Evolutionary conservation across 1,140 invertebrate genomes (phyloP).

Genomic region (Brachionus sp.): DNA sequence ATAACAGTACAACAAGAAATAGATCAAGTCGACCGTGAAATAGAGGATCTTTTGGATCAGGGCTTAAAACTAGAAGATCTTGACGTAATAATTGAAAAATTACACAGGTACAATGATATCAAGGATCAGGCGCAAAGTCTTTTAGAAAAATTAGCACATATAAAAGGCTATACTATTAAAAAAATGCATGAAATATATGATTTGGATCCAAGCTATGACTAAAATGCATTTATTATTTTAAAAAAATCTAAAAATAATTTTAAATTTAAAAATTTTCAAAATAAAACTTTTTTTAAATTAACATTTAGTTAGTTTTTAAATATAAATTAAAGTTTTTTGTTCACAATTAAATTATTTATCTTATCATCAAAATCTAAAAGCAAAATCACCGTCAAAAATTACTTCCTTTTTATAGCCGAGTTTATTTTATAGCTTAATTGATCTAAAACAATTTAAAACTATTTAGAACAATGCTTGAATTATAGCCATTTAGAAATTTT

Average conservation of each 20-base stretch:
- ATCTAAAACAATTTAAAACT: background rate
- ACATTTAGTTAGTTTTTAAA: background rate
- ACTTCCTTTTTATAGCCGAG: background rate
- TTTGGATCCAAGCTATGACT: conserved; percentile 12
- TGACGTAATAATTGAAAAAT: conserved; percentile 26
- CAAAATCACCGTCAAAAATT: background rate
- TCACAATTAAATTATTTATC: background rate
- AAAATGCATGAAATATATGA: conserved; percentile 34
- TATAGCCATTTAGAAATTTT: background rate
- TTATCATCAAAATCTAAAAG: conserved; percentile 26
- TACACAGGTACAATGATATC: conserved; percentile 23
- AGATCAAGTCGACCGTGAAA: background rate
- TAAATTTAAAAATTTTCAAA: background rate
- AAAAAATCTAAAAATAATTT: background rate
- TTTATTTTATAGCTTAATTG: background rate
- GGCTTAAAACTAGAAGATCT: background rate
- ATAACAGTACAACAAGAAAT: background rate
- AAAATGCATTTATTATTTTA: background rate
- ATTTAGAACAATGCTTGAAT: background rate
- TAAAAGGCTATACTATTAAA: conserved; percentile 16
- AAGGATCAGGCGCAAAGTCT: conserved; percentile 6
- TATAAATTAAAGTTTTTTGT: background rate
- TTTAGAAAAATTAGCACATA: conserved; percentile 27
- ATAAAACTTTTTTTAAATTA: background rate
- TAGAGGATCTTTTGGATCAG: background rate